phyloP scores from a whole-genome alignment of 2,797 vertebrate genomes.

The Phyllotis vaccarum region DNA sequence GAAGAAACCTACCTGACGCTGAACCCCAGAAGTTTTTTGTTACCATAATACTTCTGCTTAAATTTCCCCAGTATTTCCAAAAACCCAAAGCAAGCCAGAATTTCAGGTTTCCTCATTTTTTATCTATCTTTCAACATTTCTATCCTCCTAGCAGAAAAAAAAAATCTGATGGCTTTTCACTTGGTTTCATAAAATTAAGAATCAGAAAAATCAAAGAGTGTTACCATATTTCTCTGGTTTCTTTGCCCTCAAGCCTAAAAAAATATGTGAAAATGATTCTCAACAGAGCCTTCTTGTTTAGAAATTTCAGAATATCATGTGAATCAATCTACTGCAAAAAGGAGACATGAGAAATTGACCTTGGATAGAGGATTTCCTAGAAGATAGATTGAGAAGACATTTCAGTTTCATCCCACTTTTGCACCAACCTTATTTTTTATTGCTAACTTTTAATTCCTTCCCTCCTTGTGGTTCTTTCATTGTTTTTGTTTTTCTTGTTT shows the following conservation, averaged over 20 bases:
- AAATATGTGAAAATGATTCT: neutral
- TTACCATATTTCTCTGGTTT: neutral
- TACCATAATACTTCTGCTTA: conserved; percentile 9
- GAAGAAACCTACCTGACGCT: too few relatives aligned
- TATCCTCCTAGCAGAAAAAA: neutral
- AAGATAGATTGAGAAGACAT: neutral
- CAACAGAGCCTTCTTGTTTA: neutral
- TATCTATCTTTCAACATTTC: neutral
- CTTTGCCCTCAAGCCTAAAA: conserved; percentile 22
- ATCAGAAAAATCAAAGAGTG: neutral
- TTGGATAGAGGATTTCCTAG: neutral
- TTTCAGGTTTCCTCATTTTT: neutral
- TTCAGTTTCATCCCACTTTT: neutral
- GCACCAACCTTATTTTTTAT: conserved; percentile 10
- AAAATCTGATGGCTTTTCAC: neutral
- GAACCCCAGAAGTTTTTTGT: too few relatives aligned
- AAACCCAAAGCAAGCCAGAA: neutral
- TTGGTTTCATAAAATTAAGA: neutral
- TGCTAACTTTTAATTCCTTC: neutral
- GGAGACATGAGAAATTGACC: neutral
- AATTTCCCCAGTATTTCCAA: neutral
- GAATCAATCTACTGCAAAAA: neutral
- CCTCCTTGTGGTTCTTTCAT: neutral
- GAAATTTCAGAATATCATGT: neutral
- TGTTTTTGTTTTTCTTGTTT: neutral